These are phyloP conservation scores for Heliconius hewitsoni DNA, from an alignment of 1,140 invertebrate species.

Conservation along the genomic window DNA sequence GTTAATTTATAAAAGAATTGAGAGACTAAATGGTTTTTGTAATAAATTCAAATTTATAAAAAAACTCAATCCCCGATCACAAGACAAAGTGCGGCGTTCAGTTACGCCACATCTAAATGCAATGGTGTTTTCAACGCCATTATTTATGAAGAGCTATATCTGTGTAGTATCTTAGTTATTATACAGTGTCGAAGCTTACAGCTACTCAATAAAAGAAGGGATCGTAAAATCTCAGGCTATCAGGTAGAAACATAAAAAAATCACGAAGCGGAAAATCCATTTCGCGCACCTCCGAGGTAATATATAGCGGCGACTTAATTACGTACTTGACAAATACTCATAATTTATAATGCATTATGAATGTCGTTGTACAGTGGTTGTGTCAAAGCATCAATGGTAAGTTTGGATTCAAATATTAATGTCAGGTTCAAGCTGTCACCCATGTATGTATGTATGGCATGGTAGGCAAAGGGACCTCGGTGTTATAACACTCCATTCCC, in stretches of 20 bases:
- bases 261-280: slow-evolving; percentile 12
- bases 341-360: slow-evolving; percentile 16
- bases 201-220: not conserved
- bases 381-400: not conserved
- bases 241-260: slow-evolving; percentile 6
- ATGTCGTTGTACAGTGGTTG: not conserved
- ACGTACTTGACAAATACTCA: slow-evolving; percentile 14
- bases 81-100: too few species aligned
- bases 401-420: not conserved
- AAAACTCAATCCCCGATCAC: too few species aligned
- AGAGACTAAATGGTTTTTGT: too few species aligned
- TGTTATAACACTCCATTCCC: too few species aligned
- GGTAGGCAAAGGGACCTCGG: too few species aligned
- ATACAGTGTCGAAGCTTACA: not conserved
- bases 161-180: not conserved
- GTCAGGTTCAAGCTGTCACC: not conserved
- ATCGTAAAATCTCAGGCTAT: slow-evolving; percentile 1
- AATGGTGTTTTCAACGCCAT: not conserved
- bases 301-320: slow-evolving; percentile 8
- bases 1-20: too few species aligned
- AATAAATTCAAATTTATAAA: too few species aligned
- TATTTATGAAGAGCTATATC: not conserved
- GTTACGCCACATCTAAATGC: too few species aligned
- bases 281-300: not conserved
- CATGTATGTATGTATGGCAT: too few species aligned